These are phyloP conservation scores for Ceuthmochares aereus DNA, from an alignment of 2,113 vertebrate species.

Conservation along the genomic window DNA sequence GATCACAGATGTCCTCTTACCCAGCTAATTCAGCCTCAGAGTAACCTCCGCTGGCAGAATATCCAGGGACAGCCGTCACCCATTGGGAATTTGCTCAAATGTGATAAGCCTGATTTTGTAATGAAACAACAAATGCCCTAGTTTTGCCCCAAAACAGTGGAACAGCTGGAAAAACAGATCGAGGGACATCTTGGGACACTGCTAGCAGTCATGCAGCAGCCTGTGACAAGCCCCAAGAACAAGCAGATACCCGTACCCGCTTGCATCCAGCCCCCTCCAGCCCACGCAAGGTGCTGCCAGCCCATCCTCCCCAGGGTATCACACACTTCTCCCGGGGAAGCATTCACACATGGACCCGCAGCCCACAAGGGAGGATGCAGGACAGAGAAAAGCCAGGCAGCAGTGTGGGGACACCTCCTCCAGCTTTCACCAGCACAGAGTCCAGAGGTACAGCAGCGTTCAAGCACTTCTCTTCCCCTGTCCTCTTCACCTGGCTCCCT, in stretches of 20 bases:
- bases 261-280: not conserved
- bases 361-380: not conserved
- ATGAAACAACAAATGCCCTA: not conserved
- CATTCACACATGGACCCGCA: not conserved
- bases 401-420: not conserved
- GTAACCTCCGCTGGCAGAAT: not conserved
- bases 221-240: not conserved
- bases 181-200: not conserved
- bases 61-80: not conserved
- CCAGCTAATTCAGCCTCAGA: not conserved
- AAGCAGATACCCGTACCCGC: not conserved
- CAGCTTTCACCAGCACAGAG: not conserved
- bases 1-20: not conserved
- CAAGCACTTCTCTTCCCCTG: not conserved
- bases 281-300: not conserved
- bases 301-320: not conserved
- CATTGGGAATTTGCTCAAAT: not conserved
- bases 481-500: not conserved
- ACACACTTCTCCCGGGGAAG: fast-evolving
- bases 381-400: not conserved
- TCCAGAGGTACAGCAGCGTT: not conserved
- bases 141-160: not conserved
- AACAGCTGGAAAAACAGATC: not conserved
- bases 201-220: not conserved
- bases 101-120: not conserved